Conservation (phyloP, 2,113 vertebrate species). For the Bufo gargarizans region DNA sequence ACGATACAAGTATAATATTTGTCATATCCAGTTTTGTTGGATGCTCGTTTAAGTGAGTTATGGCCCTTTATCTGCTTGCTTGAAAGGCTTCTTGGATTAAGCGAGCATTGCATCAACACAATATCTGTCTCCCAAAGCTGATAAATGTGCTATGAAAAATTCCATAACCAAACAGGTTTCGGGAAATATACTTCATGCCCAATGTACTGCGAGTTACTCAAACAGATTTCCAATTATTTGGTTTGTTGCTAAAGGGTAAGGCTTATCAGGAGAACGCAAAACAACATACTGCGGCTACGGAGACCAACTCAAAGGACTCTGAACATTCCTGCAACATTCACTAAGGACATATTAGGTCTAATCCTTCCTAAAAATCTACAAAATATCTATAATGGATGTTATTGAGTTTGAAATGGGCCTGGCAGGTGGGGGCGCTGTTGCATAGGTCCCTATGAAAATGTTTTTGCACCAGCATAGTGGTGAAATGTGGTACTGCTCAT, state of each 20-base stretch:
- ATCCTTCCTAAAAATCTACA: neutral
- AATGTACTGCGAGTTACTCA: neutral
- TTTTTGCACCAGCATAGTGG: neutral
- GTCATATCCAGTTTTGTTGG: constrained; percentile 25
- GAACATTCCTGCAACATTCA: neutral
- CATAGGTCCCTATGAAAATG: neutral
- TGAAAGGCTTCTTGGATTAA: constrained; percentile 25
- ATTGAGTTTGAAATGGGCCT: neutral
- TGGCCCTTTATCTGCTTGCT: constrained; percentile 22
- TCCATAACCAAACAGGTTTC: constrained; percentile 32
- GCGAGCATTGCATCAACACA: constrained; percentile 33
- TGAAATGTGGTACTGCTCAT: neutral
- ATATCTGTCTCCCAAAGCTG: constrained; percentile 41
- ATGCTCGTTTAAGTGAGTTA: constrained; percentile 36
- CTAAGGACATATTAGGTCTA: no score
- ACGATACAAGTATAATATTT: constrained; percentile 30
- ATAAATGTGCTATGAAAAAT: constrained; percentile 48
- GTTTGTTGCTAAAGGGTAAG: constrained; percentile 19
- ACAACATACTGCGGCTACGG: neutral
- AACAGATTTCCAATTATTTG: constrained; percentile 21
- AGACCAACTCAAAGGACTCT: neutral
- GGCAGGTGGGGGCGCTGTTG: neutral
- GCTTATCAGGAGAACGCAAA: neutral
- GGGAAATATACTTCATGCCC: constrained; percentile 17
- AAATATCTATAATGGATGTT: neutral